Conservation (phyloP, 2,888 invertebrate species). For the Apamea sordens region DNA sequence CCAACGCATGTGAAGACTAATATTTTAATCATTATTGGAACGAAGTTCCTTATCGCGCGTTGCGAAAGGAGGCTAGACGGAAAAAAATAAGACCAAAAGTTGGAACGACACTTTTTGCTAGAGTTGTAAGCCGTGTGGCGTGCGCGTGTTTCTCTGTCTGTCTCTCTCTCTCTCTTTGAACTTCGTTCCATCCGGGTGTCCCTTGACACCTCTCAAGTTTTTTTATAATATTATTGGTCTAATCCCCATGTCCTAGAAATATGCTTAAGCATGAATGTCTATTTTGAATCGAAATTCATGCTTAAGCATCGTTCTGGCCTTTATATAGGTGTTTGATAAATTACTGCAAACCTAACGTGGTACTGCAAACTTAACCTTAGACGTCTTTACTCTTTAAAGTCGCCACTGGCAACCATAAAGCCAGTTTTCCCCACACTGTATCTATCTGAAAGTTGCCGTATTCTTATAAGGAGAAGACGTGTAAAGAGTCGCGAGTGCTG, state of each 20-base stretch:
- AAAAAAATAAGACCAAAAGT: too few species aligned
- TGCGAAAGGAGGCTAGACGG: too few species aligned
- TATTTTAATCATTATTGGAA: neutral
- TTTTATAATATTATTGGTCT: neutral
- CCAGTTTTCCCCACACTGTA: conserved; percentile 3
- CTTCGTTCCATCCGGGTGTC: too few species aligned
- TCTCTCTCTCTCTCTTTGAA: too few species aligned
- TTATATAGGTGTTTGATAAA: conserved; percentile 30
- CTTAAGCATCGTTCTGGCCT: neutral
- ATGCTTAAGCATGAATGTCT: neutral
- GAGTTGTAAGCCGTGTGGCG: too few species aligned
- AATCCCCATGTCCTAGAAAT: neutral
- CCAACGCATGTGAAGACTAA: neutral
- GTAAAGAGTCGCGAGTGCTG: conserved; percentile 44
- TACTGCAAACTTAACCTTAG: neutral
- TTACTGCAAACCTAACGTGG: conserved; percentile 45
- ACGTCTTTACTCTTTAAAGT: neutral
- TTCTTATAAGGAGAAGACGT: conserved; percentile 52
- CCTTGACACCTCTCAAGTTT: too few species aligned
- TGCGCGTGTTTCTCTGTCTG: too few species aligned
- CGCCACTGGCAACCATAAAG: neutral
- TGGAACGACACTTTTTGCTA: too few species aligned
- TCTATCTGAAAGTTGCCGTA: conserved; percentile 40
- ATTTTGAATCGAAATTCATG: neutral
- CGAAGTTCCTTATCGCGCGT: too few species aligned